phyloP scores from a whole-genome alignment of 2,113 vertebrate species.

The Catharus fuscescens region DNA sequence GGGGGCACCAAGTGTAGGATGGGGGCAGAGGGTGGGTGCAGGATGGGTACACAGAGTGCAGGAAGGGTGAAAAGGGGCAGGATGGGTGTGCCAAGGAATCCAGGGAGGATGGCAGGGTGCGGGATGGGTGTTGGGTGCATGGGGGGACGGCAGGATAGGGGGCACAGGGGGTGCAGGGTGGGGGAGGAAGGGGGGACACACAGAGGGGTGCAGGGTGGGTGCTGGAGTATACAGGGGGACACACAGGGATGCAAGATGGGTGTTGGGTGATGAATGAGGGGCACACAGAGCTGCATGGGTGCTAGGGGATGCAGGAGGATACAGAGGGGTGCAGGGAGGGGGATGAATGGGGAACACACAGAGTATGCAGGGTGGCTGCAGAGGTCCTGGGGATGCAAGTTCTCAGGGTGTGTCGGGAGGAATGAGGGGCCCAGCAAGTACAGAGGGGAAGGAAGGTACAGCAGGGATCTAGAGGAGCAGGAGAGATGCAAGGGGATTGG shows the following conservation, averaged over 20 bases:
- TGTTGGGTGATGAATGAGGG: background rate
- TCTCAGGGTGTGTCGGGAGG: background rate
- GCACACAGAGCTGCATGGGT: background rate
- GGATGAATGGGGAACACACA: too few species aligned
- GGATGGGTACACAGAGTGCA: background rate
- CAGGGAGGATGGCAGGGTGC: rapidly evolving
- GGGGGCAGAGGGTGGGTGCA: background rate
- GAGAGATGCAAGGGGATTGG: background rate
- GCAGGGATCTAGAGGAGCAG: background rate
- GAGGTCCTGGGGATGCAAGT: too few species aligned
- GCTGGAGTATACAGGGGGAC: background rate
- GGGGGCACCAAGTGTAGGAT: background rate
- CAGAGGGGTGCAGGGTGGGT: too few species aligned
- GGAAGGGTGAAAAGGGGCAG: background rate
- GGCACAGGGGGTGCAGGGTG: background rate
- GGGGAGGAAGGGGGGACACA: too few species aligned
- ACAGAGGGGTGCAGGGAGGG: background rate
- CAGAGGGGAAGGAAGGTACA: background rate
- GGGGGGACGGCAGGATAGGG: background rate
- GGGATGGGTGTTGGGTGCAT: background rate
- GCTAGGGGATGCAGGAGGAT: background rate
- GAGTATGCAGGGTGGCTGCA: background rate
- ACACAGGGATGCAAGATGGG: background rate
- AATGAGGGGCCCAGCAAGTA: background rate
- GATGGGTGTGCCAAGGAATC: background rate